Percentiles rank a stretch among this genome's conserved stretches.
Conservation (phyloP, 1,140 invertebrate genomes). For the Drosophila tristis region DNA sequence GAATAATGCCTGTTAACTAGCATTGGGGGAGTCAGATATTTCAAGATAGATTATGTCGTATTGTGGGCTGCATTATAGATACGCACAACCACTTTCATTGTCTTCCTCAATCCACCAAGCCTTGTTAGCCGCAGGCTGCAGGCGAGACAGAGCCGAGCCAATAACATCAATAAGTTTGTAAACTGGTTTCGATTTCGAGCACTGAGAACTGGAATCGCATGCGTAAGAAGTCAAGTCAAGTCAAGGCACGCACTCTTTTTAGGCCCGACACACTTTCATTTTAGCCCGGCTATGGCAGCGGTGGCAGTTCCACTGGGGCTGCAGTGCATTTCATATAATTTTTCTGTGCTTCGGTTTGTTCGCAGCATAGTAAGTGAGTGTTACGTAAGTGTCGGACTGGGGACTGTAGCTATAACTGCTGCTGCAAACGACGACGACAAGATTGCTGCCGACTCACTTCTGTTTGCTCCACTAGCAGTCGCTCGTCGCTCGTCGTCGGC, state of each 20-base stretch:
- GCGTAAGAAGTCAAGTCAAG: slow-evolving; percentile 33
- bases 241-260: slow-evolving; percentile 35
- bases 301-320: slow-evolving; percentile 29
- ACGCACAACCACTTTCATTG: too few relatives aligned
- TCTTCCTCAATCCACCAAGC: too few relatives aligned
- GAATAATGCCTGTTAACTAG: too few relatives aligned
- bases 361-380: slow-evolving; percentile 27
- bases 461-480: slow-evolving; percentile 42
- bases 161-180: background rate
- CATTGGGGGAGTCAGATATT: too few relatives aligned
- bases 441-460: slow-evolving; percentile 64
- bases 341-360: slow-evolving; percentile 22
- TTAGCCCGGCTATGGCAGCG: slow-evolving; percentile 28
- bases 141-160: too few relatives aligned
- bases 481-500: slow-evolving; percentile 1
- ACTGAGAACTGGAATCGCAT: slow-evolving; percentile 14
- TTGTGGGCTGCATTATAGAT: too few relatives aligned
- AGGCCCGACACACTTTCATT: slow-evolving; percentile 45
- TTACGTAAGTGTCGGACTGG: slow-evolving; percentile 58
- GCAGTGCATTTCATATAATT: slow-evolving; percentile 38
- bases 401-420: background rate
- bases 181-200: slow-evolving; percentile 16
- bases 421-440: slow-evolving; percentile 20
- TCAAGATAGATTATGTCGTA: too few relatives aligned
- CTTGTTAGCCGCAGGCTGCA: too few relatives aligned